A percentile compares a stretch with the other conserved stretches of the same genome.
Evolutionary conservation across 2,888 invertebrate species (phyloP).

Genomic region (Nomada fucata): DNA sequence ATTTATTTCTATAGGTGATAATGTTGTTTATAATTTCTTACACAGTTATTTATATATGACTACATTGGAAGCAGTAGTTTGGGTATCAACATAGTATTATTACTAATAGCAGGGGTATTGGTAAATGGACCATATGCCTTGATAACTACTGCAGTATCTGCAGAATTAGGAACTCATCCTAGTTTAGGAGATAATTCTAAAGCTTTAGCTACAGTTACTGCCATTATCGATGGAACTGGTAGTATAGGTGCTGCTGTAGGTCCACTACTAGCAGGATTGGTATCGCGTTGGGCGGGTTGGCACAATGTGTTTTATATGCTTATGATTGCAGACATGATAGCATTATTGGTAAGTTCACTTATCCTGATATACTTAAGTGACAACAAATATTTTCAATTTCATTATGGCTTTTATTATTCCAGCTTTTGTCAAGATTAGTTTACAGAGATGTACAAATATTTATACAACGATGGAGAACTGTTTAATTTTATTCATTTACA

Average conservation of each 20-base stretch:
- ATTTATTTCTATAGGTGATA: not conserved
- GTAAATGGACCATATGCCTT: constrained; percentile 98
- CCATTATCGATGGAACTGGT: constrained; percentile 98
- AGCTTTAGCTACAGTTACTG: constrained; percentile 98
- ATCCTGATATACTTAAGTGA: not conserved
- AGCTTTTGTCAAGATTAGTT: constrained; percentile 84
- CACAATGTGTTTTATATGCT: constrained; percentile 95
- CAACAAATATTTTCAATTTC: constrained; percentile 21
- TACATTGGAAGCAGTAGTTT: constrained; percentile 88
- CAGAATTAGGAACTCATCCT: constrained; percentile 96
- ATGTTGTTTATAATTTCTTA: constrained; percentile 12
- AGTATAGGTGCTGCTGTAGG: constrained; percentile 97
- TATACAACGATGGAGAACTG: constrained; percentile 69
- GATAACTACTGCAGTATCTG: constrained; percentile 98
- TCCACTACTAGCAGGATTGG: constrained; percentile 94
- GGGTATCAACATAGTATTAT: constrained; percentile 87
- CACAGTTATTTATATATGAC: constrained; percentile 92
- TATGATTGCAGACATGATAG: constrained; percentile 91
- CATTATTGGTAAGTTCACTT: constrained; percentile 87
- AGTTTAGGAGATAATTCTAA: constrained; percentile 93
- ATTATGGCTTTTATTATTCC: constrained; percentile 62
- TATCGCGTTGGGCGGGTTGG: constrained; percentile 90
- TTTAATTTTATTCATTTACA: constrained; percentile 41
- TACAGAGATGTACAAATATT: constrained; percentile 81
- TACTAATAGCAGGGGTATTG: constrained; percentile 91